Percentiles rank a stretch among this genome's conserved stretches.
Conservation (phyloP, 2,797 vertebrate species). For the Eulemur mongoz region DNA sequence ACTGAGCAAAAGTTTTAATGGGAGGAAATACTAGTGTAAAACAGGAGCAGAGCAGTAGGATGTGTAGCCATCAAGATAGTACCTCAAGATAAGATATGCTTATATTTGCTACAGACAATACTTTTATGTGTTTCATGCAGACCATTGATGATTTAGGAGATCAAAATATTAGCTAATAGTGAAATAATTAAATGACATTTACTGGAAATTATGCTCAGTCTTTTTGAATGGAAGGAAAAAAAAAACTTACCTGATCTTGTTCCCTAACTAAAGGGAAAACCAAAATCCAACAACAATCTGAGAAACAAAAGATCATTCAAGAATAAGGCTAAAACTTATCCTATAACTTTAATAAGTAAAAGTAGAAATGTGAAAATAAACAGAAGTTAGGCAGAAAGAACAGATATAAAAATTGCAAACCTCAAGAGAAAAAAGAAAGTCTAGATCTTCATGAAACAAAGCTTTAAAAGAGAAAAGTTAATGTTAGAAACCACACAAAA, state of each 20-base stretch:
- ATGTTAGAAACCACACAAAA: constrained; percentile 39
- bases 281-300: background rate
- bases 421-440: background rate
- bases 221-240: constrained; percentile 4
- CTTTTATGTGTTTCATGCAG: background rate
- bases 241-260: background rate
- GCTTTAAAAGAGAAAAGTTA: constrained; percentile 22
- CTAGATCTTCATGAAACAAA: constrained; percentile 43
- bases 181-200: background rate
- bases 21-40: background rate
- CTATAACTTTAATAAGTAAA: constrained; percentile 3
- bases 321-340: background rate
- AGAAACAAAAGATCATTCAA: background rate
- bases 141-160: background rate
- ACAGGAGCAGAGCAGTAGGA: background rate
- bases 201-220: background rate
- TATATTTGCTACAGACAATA: background rate
- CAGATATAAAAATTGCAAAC: constrained; percentile 38
- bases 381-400: constrained; percentile 8
- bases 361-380: background rate
- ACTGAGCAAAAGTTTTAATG: background rate
- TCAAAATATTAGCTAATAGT: constrained; percentile 31
- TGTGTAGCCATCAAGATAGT: background rate
- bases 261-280: background rate
- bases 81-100: background rate